Conservation (phyloP, 2,888 invertebrate genomes). For the Thyatira batis region DNA sequence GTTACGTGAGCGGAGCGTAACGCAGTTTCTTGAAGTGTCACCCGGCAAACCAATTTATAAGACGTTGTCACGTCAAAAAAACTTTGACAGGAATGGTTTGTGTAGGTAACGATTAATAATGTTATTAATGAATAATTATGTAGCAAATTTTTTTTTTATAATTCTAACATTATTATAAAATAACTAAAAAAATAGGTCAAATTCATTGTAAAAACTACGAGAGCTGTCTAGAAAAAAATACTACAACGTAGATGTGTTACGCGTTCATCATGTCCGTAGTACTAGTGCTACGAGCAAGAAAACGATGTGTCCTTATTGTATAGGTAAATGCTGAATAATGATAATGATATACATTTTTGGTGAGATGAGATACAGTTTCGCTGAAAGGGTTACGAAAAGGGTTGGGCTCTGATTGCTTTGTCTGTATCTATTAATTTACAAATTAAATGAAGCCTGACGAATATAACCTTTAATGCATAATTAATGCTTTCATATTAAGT, state of each 20-base stretch:
- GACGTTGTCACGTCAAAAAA: too few species aligned
- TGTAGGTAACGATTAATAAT: too few species aligned
- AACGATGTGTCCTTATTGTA: background rate
- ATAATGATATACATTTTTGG: conserved; percentile 55
- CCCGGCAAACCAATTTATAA: too few species aligned
- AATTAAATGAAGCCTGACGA: conserved; percentile 36
- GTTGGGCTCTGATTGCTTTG: conserved; percentile 63
- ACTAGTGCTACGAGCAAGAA: background rate
- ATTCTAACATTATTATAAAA: too few species aligned
- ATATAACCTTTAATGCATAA: too few species aligned
- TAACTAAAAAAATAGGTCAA: too few species aligned
- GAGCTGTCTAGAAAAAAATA: background rate
- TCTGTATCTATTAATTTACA: conserved; percentile 45
- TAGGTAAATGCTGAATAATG: conserved; percentile 40
- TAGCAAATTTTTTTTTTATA: too few species aligned
- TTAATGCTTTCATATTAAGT: too few species aligned
- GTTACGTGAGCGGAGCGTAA: too few species aligned
- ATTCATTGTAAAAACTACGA: background rate
- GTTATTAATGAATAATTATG: too few species aligned
- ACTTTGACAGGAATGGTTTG: too few species aligned
- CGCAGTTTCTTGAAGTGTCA: too few species aligned
- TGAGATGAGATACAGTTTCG: conserved; percentile 44
- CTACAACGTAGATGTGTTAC: background rate
- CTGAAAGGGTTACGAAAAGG: conserved; percentile 55
- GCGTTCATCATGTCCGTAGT: background rate